Conservation (phyloP, 2,797 vertebrate genomes). For the Liparis tanakae region DNA sequence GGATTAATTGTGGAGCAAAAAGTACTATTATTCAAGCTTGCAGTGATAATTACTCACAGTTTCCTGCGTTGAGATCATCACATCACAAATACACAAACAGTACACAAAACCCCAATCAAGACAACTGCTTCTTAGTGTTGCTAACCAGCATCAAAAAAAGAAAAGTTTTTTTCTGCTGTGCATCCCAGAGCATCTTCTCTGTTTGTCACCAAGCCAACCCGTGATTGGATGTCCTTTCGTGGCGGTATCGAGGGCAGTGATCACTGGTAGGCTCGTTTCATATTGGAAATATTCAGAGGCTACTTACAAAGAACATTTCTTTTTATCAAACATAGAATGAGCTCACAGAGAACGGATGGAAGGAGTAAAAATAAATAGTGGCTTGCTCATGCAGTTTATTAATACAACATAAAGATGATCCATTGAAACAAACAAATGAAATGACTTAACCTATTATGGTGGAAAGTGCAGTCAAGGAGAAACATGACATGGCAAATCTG, state of each 20-base stretch:
- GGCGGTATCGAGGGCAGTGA: conserved; percentile 28
- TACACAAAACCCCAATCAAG: conserved; percentile 40
- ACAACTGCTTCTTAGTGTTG: conserved; percentile 44
- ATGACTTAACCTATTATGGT: conserved; percentile 48
- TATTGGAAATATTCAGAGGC: conserved; percentile 50
- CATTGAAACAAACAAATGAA: conserved; percentile 44
- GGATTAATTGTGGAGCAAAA: conserved; percentile 30
- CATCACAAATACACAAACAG: conserved; percentile 41
- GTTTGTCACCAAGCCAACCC: conserved; percentile 47
- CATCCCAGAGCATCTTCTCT: conserved; percentile 33
- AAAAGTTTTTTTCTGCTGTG: conserved; percentile 9
- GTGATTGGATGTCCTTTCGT: conserved; percentile 32
- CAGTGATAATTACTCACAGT: conserved; percentile 43
- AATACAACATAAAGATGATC: conserved; percentile 39
- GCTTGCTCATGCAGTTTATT: conserved; percentile 35
- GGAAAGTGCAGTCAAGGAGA: conserved; percentile 38
- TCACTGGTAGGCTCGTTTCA: conserved; percentile 44
- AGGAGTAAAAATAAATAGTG: conserved; percentile 30
- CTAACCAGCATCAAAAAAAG: conserved; percentile 46
- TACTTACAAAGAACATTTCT: conserved; percentile 48
- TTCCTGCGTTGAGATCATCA: conserved; percentile 50
- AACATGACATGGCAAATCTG: conserved; percentile 48
- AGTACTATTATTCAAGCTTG: conserved; percentile 41
- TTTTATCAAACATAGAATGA: conserved; percentile 34
- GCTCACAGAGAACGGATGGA: conserved; percentile 37